Evolutionary conservation across 2,888 invertebrate species (phyloP).

Genomic region (Cremastinae sp.): DNA sequence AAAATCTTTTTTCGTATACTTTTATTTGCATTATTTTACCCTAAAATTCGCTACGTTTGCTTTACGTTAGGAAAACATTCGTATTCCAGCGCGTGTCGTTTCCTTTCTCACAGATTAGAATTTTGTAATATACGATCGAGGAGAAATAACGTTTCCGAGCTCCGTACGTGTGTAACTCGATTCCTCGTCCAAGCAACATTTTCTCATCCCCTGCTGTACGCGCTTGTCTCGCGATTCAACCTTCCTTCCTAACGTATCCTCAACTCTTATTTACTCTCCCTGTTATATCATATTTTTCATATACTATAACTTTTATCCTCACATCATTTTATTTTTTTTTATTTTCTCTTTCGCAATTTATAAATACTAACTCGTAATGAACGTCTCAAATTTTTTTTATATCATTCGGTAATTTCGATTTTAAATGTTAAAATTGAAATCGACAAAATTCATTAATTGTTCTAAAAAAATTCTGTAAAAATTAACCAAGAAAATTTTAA

Average conservation of each 20-base stretch:
- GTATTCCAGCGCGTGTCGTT: constrained; percentile 62
- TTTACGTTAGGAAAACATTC: constrained; percentile 27
- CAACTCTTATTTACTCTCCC: too few species aligned
- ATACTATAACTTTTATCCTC: too few species aligned
- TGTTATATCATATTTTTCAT: too few species aligned
- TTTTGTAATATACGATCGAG: constrained; percentile 43
- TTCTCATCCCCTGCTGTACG: constrained; percentile 10
- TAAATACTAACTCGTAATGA: neutral
- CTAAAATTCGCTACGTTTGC: too few species aligned
- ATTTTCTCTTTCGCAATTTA: neutral
- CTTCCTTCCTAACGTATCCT: constrained; percentile 14
- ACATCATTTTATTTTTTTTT: neutral
- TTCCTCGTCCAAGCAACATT: constrained; percentile 27
- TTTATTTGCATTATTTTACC: too few species aligned
- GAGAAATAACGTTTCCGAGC: constrained; percentile 41
- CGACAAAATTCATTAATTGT: too few species aligned
- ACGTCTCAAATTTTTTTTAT: too few species aligned
- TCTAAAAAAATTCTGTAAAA: too few species aligned
- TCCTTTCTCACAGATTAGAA: constrained; percentile 60
- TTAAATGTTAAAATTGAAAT: too few species aligned
- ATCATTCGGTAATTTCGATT: too few species aligned
- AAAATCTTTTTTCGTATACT: too few species aligned
- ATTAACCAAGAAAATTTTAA: too few species aligned
- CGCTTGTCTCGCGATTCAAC: neutral
- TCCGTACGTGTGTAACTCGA: constrained; percentile 45